These are phyloP conservation scores for Falco naumanni DNA, from an alignment of 2,797 vertebrate genomes.

Conservation along the genomic window DNA sequence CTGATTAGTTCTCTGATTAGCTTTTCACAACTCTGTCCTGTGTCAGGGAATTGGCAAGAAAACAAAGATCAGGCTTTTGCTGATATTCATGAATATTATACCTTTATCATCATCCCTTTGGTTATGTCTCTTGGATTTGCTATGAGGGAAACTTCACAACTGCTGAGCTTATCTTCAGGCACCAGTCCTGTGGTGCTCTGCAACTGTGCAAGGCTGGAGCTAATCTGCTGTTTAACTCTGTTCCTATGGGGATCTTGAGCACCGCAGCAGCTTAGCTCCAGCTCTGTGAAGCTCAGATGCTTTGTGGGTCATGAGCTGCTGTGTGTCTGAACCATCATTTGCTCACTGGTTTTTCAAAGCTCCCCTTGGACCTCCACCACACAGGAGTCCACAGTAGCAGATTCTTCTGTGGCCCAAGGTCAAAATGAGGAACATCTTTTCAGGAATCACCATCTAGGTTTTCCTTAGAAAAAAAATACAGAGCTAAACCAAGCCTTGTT, in stretches of 20 bases:
- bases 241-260: neutral
- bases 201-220: neutral
- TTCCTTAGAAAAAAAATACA: neutral
- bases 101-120: neutral
- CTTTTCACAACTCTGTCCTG: neutral
- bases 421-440: neutral
- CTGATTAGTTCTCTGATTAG: neutral
- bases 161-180: neutral
- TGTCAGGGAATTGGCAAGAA: conserved; percentile 13
- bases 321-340: neutral
- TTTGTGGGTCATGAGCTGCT: neutral
- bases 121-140: neutral
- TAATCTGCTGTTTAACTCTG: conserved; percentile 33
- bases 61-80: neutral
- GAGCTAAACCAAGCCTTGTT: neutral
- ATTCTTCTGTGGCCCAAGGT: neutral
- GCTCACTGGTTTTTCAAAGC: neutral
- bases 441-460: neutral
- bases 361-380: neutral
- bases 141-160: neutral
- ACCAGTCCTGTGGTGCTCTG: neutral
- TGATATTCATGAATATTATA: neutral
- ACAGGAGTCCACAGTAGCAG: neutral
- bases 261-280: neutral
- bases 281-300: neutral